A percentile compares a stretch with the other conserved stretches of the same genome.
Evolutionary conservation across 1,140 invertebrate genomes (phyloP).

Genomic region (Platyscapa corneri): DNA sequence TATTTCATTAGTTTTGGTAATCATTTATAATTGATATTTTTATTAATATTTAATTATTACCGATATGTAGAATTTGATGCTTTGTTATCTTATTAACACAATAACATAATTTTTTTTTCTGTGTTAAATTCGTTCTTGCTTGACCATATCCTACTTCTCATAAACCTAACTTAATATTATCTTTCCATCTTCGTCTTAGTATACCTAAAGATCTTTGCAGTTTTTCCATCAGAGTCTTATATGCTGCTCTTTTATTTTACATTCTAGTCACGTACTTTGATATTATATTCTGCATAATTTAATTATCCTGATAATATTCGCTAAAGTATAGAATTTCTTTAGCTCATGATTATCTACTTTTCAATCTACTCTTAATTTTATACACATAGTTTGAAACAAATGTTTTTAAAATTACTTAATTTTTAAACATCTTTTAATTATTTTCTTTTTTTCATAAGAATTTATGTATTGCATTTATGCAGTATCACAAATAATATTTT

Average conservation of each 20-base stretch:
- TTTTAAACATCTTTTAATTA: background rate
- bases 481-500: background rate
- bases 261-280: slow-evolving; percentile 7
- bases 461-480: background rate
- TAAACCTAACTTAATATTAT: background rate
- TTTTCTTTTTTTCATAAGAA: background rate
- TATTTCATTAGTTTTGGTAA: too few species aligned
- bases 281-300: slow-evolving; percentile 11
- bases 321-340: background rate
- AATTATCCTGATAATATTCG: slow-evolving; percentile 9
- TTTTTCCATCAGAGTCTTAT: background rate
- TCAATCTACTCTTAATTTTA: background rate
- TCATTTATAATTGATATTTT: too few species aligned
- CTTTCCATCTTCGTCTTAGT: background rate
- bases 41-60: too few species aligned
- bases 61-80: background rate
- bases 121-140: background rate
- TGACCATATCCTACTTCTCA: background rate
- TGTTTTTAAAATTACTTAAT: background rate
- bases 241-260: background rate
- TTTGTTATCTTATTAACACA: background rate
- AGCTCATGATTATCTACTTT: background rate
- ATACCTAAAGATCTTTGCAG: background rate
- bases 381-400: background rate
- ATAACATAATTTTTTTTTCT: background rate